phyloP scores from a whole-genome alignment of 2,888 invertebrate genomes.

The Chalcosyrphus nemorum region DNA sequence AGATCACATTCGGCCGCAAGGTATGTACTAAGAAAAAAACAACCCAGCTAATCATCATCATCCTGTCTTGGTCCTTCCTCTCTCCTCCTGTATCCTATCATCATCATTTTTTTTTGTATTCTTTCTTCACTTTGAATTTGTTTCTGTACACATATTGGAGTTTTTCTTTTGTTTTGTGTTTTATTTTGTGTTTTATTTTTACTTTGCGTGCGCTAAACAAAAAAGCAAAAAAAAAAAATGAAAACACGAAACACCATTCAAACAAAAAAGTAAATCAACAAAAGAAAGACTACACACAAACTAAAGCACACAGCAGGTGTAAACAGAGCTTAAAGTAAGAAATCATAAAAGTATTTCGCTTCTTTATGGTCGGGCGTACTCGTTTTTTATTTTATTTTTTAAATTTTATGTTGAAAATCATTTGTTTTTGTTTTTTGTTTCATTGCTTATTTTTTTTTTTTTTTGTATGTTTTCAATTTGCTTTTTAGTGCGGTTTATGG shows the following conservation, averaged over 20 bases:
- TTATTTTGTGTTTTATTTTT: slow-evolving; percentile 53
- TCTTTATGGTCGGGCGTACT: slow-evolving; percentile 26
- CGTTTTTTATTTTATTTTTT: slow-evolving; percentile 16
- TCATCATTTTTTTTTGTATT: no score
- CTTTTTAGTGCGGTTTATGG: slow-evolving; percentile 61
- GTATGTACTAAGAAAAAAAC: slow-evolving; percentile 82
- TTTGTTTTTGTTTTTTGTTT: not conserved
- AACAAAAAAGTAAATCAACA: slow-evolving; percentile 22
- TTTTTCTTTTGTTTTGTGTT: no score
- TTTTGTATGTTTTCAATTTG: slow-evolving; percentile 29
- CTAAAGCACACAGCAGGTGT: slow-evolving; percentile 48
- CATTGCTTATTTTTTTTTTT: slow-evolving; percentile 25
- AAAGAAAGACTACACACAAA: slow-evolving; percentile 49
- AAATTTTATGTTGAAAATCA: slow-evolving; percentile 11
- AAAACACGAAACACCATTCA: slow-evolving; percentile 11
- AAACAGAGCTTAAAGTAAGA: slow-evolving; percentile 67
- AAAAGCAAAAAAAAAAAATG: not conserved
- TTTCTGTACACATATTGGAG: slow-evolving; percentile 51
- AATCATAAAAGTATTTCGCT: slow-evolving; percentile 64
- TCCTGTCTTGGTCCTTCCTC: slow-evolving; percentile 6
- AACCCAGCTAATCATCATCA: not conserved
- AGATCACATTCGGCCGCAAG: slow-evolving; percentile 92
- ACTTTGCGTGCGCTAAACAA: slow-evolving; percentile 59
- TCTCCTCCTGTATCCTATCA: no score
- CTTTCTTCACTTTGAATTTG: slow-evolving; percentile 64